Percentiles rank a stretch among this genome's conserved stretches.
Conservation (phyloP, 2,888 invertebrate species). For the Drosophila kanekoi region DNA sequence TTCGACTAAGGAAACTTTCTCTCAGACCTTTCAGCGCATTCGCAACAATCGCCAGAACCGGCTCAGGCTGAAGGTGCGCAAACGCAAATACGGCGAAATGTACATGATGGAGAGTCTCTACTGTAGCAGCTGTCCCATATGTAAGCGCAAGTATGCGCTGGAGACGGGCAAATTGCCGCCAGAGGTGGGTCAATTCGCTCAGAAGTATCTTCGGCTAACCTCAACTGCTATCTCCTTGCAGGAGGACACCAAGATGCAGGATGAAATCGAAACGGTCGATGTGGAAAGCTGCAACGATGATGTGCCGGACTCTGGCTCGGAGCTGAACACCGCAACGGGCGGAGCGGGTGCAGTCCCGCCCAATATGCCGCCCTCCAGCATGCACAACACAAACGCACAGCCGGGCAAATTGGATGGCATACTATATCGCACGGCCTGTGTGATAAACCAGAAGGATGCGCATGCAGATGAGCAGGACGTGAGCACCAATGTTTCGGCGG, state of each 20-base stretch:
- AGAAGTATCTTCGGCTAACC: no score
- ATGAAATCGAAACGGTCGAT: conserved; percentile 90
- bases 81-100: conserved; percentile 87
- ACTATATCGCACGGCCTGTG: conserved; percentile 84
- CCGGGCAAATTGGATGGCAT: conserved; percentile 84
- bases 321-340: conserved; percentile 53
- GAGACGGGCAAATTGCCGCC: conserved; percentile 87
- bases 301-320: conserved; percentile 84
- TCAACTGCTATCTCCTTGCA: conserved; percentile 11
- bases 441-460: conserved; percentile 82
- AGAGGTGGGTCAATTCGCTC: conserved; percentile 86
- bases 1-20: background rate
- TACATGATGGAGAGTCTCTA: conserved; percentile 85
- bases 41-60: conserved; percentile 90
- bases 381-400: conserved; percentile 81
- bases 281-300: conserved; percentile 87
- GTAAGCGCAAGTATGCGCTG: conserved; percentile 85
- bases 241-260: conserved; percentile 83
- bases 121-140: conserved; percentile 88
- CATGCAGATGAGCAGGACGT: conserved; percentile 81
- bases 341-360: conserved; percentile 10
- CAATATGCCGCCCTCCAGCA: conserved; percentile 54
- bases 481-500: conserved; percentile 75
- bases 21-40: conserved; percentile 88
- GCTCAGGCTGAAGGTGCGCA: conserved; percentile 88